These are phyloP conservation scores for Phragmatobia fuliginosa DNA, from an alignment of 2,888 invertebrate species.

Conservation along the genomic window DNA sequence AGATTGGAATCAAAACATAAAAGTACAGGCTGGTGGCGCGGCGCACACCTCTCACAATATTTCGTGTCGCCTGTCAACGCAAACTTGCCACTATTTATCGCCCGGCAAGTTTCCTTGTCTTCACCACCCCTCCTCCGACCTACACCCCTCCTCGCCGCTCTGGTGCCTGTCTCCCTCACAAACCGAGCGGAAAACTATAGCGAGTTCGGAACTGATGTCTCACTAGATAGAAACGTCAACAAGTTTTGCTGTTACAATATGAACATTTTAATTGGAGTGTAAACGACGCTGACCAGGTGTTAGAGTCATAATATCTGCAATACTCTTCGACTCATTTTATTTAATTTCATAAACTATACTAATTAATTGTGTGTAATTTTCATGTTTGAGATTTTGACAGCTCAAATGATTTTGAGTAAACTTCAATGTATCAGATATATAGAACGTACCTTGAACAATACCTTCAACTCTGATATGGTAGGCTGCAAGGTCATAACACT, in stretches of 20 bases:
- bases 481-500: not conserved
- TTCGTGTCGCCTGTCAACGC: constrained; percentile 59
- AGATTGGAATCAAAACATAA: constrained; percentile 56
- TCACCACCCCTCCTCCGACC: constrained; percentile 26
- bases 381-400: not conserved
- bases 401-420: not conserved
- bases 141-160: constrained; percentile 1
- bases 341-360: too few species aligned
- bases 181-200: constrained; percentile 59
- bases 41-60: constrained; percentile 54
- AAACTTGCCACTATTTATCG: constrained; percentile 62
- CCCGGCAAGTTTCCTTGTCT: constrained; percentile 53
- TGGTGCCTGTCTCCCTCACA: constrained; percentile 24
- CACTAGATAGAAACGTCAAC: constrained; percentile 59
- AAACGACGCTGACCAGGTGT: not conserved
- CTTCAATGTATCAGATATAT: too few species aligned
- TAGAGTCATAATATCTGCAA: not conserved
- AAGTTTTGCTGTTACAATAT: constrained; percentile 42
- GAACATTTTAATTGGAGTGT: constrained; percentile 25
- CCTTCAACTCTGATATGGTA: not conserved
- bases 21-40: constrained; percentile 38
- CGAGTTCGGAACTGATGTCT: constrained; percentile 61
- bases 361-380: too few species aligned
- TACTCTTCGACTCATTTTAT: not conserved
- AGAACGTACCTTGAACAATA: not conserved